Conservation (phyloP, 2,113 vertebrate species). For the Acanthochromis polyacanthus region DNA sequence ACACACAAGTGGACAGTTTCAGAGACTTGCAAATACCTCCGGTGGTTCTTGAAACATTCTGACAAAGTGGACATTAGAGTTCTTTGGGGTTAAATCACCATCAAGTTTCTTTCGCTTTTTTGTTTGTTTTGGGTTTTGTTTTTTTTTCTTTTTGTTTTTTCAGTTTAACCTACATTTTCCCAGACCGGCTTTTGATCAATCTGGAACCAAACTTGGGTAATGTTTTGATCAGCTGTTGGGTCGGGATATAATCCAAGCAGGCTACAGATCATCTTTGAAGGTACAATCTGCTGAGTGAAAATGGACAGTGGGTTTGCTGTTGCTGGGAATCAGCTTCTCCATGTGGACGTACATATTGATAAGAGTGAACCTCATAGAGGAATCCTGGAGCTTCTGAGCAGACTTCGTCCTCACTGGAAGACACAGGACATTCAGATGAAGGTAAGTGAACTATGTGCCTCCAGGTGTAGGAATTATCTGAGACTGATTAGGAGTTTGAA, state of each 20-base stretch:
- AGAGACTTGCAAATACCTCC: constrained; percentile 1
- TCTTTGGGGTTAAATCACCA: not conserved
- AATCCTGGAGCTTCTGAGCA: constrained; percentile 76
- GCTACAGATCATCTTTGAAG: not conserved
- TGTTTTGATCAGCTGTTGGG: not conserved
- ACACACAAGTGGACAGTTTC: constrained; percentile 33
- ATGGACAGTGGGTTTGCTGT: constrained; percentile 47
- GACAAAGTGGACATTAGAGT: not conserved
- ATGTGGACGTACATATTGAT: constrained; percentile 77
- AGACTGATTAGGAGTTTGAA: not conserved
- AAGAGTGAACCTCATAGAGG: constrained; percentile 66
- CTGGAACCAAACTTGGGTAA: not conserved
- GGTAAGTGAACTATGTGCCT: constrained; percentile 65
- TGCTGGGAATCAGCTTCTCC: constrained; percentile 50
- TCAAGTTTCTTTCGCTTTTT: not conserved
- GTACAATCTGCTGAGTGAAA: not conserved
- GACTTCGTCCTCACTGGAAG: constrained; percentile 81
- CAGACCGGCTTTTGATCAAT: not conserved
- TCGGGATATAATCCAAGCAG: not conserved
- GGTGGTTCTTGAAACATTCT: not conserved
- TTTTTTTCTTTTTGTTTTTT: too few relatives aligned
- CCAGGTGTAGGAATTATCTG: not conserved
- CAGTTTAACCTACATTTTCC: not conserved
- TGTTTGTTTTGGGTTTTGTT: not conserved
- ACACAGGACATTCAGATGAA: constrained; percentile 80